Evolutionary conservation across 2,888 invertebrate genomes (phyloP).

Genomic region (Lepidonotus clava): DNA sequence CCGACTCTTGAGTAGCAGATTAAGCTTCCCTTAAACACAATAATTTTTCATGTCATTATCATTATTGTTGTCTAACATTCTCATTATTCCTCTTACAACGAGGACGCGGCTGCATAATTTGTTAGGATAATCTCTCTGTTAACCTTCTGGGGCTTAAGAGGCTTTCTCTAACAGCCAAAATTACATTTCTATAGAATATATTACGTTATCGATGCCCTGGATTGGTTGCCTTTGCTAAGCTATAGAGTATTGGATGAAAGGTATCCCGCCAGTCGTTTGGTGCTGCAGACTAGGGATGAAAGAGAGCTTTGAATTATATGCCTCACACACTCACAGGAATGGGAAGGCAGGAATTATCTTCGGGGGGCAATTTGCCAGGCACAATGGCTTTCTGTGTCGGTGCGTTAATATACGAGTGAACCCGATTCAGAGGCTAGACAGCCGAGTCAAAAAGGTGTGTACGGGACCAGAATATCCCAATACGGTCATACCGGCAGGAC

Average conservation of each 20-base stretch:
- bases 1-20: too few species aligned
- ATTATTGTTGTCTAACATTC: too few species aligned
- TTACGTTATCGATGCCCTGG: neutral
- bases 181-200: neutral
- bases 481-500: neutral
- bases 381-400: neutral
- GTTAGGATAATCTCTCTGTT: neutral
- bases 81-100: too few species aligned
- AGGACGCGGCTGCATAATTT: too few species aligned
- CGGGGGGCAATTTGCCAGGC: neutral
- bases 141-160: neutral
- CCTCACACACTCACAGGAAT: neutral
- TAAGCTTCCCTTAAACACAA: too few species aligned
- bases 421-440: slow-evolving; percentile 9
- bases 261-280: neutral
- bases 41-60: too few species aligned
- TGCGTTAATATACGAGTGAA: neutral
- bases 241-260: neutral
- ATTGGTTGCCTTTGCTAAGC: neutral
- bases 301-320: slow-evolving; percentile 9
- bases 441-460: neutral
- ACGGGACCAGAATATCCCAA: slow-evolving; percentile 16
- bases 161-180: neutral
- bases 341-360: neutral
- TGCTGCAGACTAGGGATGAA: neutral